Percentiles rank a stretch among this genome's conserved stretches.
phyloP scores from a whole-genome alignment of 2,113 vertebrate genomes.

The Takifugu flavidus region DNA sequence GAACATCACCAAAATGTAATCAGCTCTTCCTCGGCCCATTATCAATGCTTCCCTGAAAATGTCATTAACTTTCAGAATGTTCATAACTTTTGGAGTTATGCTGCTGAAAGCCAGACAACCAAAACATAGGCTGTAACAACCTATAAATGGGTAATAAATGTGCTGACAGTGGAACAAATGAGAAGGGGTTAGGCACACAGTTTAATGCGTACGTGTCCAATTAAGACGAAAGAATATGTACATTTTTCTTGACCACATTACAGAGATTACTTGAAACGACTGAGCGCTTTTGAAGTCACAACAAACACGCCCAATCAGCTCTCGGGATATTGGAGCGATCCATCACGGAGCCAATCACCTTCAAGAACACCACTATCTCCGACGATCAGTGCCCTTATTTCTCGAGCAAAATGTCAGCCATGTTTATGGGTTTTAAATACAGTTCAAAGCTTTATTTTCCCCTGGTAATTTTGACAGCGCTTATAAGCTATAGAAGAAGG shows the following conservation, averaged over 20 bases:
- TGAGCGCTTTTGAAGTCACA: constrained; percentile 23
- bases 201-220: neutral
- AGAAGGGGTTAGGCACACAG: too few species aligned
- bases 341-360: constrained; percentile 47
- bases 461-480: neutral
- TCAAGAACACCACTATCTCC: constrained; percentile 21
- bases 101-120: too few species aligned
- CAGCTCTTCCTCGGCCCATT: too few species aligned
- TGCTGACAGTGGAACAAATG: too few species aligned
- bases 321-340: constrained; percentile 33
- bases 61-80: too few species aligned
- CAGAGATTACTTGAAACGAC: constrained; percentile 34
- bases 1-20: too few species aligned
- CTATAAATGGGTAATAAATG: too few species aligned
- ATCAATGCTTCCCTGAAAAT: too few species aligned
- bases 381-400: constrained; percentile 60
- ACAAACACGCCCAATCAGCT: constrained; percentile 58
- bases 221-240: neutral
- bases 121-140: too few species aligned
- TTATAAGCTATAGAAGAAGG: neutral
- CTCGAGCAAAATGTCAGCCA: constrained; percentile 79
- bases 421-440: constrained; percentile 72
- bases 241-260: constrained; percentile 48
- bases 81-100: too few species aligned
- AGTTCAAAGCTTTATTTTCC: constrained; percentile 26